Evolutionary conservation across 2,113 vertebrate species (phyloP).

Genomic region (Psephotus haematonotus): DNA sequence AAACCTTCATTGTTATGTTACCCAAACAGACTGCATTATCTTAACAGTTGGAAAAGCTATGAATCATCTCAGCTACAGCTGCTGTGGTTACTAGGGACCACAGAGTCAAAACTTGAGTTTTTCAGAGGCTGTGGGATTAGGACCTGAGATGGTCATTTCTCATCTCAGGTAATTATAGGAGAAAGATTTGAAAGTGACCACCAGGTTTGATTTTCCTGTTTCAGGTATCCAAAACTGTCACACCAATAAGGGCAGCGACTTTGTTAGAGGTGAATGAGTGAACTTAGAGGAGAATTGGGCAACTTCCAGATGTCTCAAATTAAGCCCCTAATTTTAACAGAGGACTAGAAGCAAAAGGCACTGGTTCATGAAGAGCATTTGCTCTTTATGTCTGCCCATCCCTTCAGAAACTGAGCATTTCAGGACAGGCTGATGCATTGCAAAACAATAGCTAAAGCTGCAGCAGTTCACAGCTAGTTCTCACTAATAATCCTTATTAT

Average conservation of each 20-base stretch:
- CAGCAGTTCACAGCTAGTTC: neutral
- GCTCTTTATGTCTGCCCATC: neutral
- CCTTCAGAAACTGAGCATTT: neutral
- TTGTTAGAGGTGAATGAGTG: neutral
- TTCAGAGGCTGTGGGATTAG: neutral
- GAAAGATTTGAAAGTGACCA: neutral
- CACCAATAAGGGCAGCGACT: neutral
- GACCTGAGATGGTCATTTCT: neutral
- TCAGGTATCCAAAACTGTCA: neutral
- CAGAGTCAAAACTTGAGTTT: neutral
- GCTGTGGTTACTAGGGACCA: neutral
- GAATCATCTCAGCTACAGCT: conserved; percentile 41
- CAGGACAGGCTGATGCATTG: neutral
- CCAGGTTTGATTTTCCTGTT: neutral
- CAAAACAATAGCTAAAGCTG: neutral
- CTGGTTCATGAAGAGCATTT: neutral
- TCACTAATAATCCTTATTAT: neutral
- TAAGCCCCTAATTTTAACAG: neutral
- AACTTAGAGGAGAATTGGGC: neutral
- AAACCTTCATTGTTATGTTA: conserved; percentile 12
- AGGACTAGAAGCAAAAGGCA: neutral
- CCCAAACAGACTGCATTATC: conserved; percentile 37
- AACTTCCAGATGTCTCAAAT: neutral
- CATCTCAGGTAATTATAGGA: neutral
- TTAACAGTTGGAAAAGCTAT: conserved; percentile 46